Percentiles rank a stretch among this genome's conserved stretches.
phyloP scores from a whole-genome alignment of 2,113 vertebrate genomes.

The Sphaerodactylus townsendi region DNA sequence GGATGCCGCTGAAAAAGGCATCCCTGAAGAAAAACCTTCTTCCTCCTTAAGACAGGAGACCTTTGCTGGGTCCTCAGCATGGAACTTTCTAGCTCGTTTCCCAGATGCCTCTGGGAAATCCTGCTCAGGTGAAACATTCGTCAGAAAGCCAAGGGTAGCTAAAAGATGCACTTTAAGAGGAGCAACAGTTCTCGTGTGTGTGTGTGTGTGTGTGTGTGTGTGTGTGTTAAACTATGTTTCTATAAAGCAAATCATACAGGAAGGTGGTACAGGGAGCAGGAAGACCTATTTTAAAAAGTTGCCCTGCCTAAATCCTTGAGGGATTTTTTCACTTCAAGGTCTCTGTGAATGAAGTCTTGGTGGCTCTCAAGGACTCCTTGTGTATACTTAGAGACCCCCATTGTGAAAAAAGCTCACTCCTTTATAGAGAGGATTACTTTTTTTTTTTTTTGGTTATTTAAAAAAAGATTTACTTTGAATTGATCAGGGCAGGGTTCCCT shows the following conservation, averaged over 20 bases:
- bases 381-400: constrained; percentile 80
- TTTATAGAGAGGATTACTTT: constrained; percentile 81
- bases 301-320: constrained; percentile 37
- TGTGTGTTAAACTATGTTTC: too few species aligned
- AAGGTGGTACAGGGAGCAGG: background rate
- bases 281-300: too few species aligned
- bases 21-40: too few species aligned
- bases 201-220: too few species aligned
- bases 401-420: constrained; percentile 78
- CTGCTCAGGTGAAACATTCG: background rate
- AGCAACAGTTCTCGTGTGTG: background rate
- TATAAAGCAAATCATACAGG: background rate
- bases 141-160: background rate
- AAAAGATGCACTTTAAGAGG: background rate
- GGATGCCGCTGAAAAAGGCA: too few species aligned
- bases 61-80: too few species aligned
- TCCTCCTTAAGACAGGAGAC: too few species aligned
- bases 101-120: background rate
- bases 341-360: constrained; percentile 47
- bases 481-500: constrained; percentile 78
- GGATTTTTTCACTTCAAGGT: constrained; percentile 37
- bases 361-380: constrained; percentile 75
- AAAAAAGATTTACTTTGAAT: constrained; percentile 82
- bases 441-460: constrained; percentile 62
- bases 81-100: too few species aligned